Percentiles rank a stretch among this genome's conserved stretches.
These are phyloP conservation scores for Eustalomyia histrio DNA, from an alignment of 2,888 invertebrate genomes.

Conservation along the genomic window DNA sequence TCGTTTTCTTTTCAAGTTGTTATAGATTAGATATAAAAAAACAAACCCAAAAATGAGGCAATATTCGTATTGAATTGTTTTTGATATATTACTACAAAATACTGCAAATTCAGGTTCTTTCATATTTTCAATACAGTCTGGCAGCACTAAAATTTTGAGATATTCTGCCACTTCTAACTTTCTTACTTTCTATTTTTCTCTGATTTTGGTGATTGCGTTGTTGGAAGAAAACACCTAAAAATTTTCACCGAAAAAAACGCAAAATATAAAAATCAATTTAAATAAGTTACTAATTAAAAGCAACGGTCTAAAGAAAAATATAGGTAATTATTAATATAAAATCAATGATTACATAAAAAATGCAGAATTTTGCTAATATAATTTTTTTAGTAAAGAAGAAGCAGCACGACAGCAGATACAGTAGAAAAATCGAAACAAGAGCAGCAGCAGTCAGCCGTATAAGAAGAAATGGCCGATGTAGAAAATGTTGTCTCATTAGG, in stretches of 20 bases:
- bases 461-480: slow-evolving; percentile 77
- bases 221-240: slow-evolving; percentile 66
- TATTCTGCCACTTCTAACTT: slow-evolving; percentile 50
- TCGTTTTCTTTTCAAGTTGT: no score
- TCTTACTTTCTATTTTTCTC: slow-evolving; percentile 76
- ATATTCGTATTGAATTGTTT: no score
- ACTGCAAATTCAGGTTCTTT: background rate
- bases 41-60: no score
- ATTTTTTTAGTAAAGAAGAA: slow-evolving; percentile 54
- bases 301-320: slow-evolving; percentile 12
- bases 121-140: background rate
- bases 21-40: no score
- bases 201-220: slow-evolving; percentile 65
- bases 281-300: slow-evolving; percentile 27
- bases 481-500: slow-evolving; percentile 72
- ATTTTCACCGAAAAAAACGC: slow-evolving; percentile 56
- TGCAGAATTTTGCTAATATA: slow-evolving; percentile 35
- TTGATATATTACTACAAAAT: no score
- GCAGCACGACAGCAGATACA: slow-evolving; percentile 24
- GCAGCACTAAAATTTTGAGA: slow-evolving; percentile 19
- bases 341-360: slow-evolving; percentile 54
- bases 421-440: slow-evolving; percentile 61
- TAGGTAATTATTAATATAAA: slow-evolving; percentile 34
- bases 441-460: slow-evolving; percentile 6
- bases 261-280: slow-evolving; percentile 32